Evolutionary conservation across 1,140 invertebrate species (phyloP).

Genomic region (Apis mellifera): Amel_HAv3.1 CM009936.2:16481001-16481500

Average conservation of each 20-base stretch:
- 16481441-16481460: conserved; percentile 95
- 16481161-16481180: conserved; percentile 89
- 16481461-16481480: conserved; percentile 89
- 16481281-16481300: conserved; percentile 91
- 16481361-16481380: conserved; percentile 90
- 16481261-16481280: conserved; percentile 97
- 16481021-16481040: conserved; percentile 84
- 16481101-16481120: conserved; percentile 94
- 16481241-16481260: conserved; percentile 31
- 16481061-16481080: conserved; percentile 94
- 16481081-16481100: conserved; percentile 96
- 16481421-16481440: conserved; percentile 89
- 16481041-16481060: conserved; percentile 93
- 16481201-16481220: conserved; percentile 59
- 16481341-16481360: conserved; percentile 93
- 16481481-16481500: conserved; percentile 91
- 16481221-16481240: background rate
- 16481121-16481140: conserved; percentile 95
- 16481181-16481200: conserved; percentile 93
- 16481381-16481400: conserved; percentile 86
- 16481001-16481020: background rate
- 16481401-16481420: conserved; percentile 83
- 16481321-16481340: conserved; percentile 93
- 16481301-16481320: conserved; percentile 93
- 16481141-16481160: conserved; percentile 89